Percentiles rank a stretch among this genome's conserved stretches.
Evolutionary conservation across 2,113 vertebrate genomes (phyloP).

Genomic region (Centrocercus urophasianus): DNA sequence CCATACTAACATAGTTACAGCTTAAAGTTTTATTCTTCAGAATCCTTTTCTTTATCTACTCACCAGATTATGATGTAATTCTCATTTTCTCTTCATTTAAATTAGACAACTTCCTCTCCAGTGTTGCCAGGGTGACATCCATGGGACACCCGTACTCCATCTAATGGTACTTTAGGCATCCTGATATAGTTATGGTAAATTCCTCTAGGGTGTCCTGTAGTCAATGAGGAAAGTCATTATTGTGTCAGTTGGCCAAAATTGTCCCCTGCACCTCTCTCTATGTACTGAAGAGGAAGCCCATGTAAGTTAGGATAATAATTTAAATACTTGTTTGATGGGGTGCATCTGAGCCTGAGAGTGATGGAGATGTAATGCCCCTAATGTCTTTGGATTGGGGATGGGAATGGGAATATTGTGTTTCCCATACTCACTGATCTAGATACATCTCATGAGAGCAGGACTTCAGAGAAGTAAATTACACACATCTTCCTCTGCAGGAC

Average conservation of each 20-base stretch:
- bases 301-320: neutral
- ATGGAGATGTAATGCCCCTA: neutral
- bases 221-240: neutral
- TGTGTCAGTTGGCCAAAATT: neutral
- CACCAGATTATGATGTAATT: neutral
- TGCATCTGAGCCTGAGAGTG: neutral
- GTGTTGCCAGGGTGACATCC: too few relatives aligned
- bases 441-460: neutral
- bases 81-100: neutral
- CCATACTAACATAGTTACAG: neutral
- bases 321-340: neutral
- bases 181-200: neutral
- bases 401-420: neutral
- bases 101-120: neutral
- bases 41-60: neutral
- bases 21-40: neutral
- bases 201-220: neutral
- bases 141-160: neutral
- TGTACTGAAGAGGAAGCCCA: neutral
- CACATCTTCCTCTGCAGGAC: neutral
- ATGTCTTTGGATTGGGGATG: neutral
- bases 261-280: neutral
- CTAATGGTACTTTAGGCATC: neutral
- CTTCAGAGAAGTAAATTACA: neutral
- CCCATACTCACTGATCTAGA: neutral